Percentiles rank a stretch among this genome's conserved stretches.
Conservation (phyloP, 2,113 vertebrate species). For the Ceuthmochares aereus region DNA sequence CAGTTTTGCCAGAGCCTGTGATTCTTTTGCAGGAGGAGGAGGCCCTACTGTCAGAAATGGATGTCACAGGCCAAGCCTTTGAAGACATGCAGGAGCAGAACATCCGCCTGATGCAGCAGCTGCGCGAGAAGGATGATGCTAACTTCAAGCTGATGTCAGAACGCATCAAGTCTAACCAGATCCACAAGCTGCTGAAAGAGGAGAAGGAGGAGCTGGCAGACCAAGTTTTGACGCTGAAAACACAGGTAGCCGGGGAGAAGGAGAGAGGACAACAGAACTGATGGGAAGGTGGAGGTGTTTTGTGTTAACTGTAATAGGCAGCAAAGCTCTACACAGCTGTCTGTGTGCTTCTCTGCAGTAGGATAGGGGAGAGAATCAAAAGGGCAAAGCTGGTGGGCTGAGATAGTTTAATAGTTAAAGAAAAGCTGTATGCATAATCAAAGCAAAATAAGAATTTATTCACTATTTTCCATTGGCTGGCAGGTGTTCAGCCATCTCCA, state of each 20-base stretch:
- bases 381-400: neutral
- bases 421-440: rapidly evolving
- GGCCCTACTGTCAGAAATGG: slow-evolving; percentile 96
- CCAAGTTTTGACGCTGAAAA: slow-evolving; percentile 94
- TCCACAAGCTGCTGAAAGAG: slow-evolving; percentile 96
- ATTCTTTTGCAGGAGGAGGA: slow-evolving; percentile 88
- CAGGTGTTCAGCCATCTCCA: neutral
- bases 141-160: slow-evolving; percentile 99
- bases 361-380: neutral
- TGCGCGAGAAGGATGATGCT: slow-evolving; percentile 96
- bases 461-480: neutral
- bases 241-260: slow-evolving; percentile 81
- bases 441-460: neutral
- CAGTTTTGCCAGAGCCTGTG: neutral
- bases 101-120: slow-evolving; percentile 96
- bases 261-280: neutral
- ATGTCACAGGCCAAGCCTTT: slow-evolving; percentile 97
- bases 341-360: rapidly evolving
- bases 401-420: neutral
- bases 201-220: slow-evolving; percentile 97
- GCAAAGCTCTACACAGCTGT: rapidly evolving
- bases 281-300: neutral
- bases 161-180: slow-evolving; percentile 97
- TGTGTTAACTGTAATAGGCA: neutral
- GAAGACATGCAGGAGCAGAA: slow-evolving; percentile 99